Evolutionary conservation across 1,140 invertebrate genomes (phyloP).

Genomic region (Zaprionus capensis): DNA sequence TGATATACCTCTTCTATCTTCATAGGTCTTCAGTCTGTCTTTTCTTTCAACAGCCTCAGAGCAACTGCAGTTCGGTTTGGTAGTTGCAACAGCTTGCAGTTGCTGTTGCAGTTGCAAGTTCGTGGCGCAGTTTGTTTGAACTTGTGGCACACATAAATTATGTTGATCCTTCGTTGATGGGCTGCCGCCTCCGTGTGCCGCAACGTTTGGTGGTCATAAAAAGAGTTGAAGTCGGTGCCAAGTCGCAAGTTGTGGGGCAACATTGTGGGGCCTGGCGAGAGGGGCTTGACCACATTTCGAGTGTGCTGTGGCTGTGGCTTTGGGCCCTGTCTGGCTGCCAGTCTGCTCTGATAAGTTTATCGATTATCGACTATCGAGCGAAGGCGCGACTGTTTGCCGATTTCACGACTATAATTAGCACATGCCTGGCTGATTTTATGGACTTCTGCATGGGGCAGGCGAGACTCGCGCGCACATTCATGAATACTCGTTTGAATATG

Average conservation of each 20-base stretch:
- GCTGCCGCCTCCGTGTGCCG: constrained; percentile 38
- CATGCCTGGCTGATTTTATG: not conserved
- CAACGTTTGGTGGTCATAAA: constrained; percentile 43
- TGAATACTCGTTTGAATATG: constrained; percentile 37
- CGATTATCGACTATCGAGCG: constrained; percentile 52
- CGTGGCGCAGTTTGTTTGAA: constrained; percentile 52
- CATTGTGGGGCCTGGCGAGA: constrained; percentile 45
- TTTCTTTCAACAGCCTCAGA: not conserved
- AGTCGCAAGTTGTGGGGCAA: constrained; percentile 35
- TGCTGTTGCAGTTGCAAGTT: not conserved
- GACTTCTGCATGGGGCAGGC: not conserved
- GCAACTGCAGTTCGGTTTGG: not conserved
- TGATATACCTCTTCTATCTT: no score
- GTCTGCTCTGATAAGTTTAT: constrained; percentile 46
- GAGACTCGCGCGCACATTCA: not conserved
- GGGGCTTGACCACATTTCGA: constrained; percentile 35
- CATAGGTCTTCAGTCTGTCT: not conserved
- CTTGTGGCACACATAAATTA: constrained; percentile 64
- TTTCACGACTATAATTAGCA: constrained; percentile 6
- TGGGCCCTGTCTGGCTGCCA: not conserved
- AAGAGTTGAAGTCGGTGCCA: constrained; percentile 55
- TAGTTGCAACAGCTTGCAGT: not conserved
- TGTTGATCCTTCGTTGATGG: constrained; percentile 67
- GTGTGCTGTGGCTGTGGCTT: constrained; percentile 10
- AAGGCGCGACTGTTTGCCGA: constrained; percentile 20